Conservation (phyloP, 2,888 invertebrate species). For the Temnothorax unifasciatus region DNA sequence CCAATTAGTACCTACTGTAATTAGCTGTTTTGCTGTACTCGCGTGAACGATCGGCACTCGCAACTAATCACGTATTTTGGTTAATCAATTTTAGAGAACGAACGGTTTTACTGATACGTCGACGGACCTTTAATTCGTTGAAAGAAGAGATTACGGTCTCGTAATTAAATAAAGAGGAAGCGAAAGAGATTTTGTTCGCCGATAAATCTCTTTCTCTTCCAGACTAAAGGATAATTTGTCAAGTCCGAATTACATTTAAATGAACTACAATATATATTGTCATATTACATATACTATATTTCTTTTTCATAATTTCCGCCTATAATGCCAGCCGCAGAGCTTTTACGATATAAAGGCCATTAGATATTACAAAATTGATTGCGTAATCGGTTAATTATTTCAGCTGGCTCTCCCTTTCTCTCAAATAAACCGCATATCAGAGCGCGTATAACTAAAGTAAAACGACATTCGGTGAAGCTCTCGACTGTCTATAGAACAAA, state of each 20-base stretch:
- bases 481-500: slow-evolving; percentile 22
- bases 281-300: background rate
- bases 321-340: background rate
- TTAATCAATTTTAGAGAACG: background rate
- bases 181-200: background rate
- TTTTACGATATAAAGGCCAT: background rate
- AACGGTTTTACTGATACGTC: background rate
- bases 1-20: slow-evolving; percentile 21
- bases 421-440: background rate
- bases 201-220: slow-evolving; percentile 1
- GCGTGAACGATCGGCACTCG: background rate
- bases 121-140: background rate
- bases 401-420: background rate
- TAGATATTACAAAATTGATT: background rate
- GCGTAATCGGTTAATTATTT: slow-evolving; percentile 35
- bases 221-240: background rate
- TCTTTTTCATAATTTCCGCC: background rate
- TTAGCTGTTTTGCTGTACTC: slow-evolving; percentile 4
- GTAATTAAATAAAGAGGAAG: background rate
- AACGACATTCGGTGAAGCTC: slow-evolving; percentile 17
- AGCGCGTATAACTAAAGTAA: background rate
- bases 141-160: background rate
- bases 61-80: background rate
- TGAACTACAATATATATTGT: background rate
- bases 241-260: slow-evolving; percentile 22